Base-by-base conservation (phyloP, 2,113 vertebrate genomes). In the Edolisoma coerulescens region DNA sequence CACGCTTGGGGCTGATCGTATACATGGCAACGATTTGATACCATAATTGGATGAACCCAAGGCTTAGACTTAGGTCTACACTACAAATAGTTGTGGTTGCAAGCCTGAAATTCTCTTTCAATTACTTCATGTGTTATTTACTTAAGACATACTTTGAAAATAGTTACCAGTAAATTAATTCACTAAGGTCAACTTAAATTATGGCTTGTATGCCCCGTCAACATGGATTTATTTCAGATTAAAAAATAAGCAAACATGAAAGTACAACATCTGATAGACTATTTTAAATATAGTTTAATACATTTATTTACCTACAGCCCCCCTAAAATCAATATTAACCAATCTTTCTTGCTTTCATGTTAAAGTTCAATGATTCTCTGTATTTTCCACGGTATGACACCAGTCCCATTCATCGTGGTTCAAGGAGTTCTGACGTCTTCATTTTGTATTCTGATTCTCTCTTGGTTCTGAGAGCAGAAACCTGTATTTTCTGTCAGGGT, bases 31-130 rank as follows among this genome's bases (percentile, higher is more conserved):
- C 2, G 26, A 59, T 78, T 81, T 87, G 68, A 83, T 91, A 87
- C 59, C 82, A 39, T 88, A 79, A 88, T 65, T 65, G 75, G 70
- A 77, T 42, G 67, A 93, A 93, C 33, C 24, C 70, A 47, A 91
- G 79, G 42, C 78, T 87, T 73, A 87, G 74, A 50, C 42, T 91
- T 94, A 15, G 41, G 74, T 65, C 93, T 63, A 67, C 22, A 8
- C 35, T 88, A 44, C 93, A 91, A 90, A 95, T 91, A 82, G 15
- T 94, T 95, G 78, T 94, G 93, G 96, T 92, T 89, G 56, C 91
- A 90, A 95, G 83, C 60, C 44, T 92, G 86, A 89, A 87, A 95
- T 93, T 93, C 63, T 87, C 90, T 90, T 90, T 85, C 82, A 89
- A 61, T 89, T 90, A 61, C 71, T 93, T 69, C 50, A 32, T 67